A percentile compares a stretch with the other conserved stretches of the same genome.
Evolutionary conservation across 2,888 invertebrate species (phyloP).

Genomic region (Oeneis ivallda): DNA sequence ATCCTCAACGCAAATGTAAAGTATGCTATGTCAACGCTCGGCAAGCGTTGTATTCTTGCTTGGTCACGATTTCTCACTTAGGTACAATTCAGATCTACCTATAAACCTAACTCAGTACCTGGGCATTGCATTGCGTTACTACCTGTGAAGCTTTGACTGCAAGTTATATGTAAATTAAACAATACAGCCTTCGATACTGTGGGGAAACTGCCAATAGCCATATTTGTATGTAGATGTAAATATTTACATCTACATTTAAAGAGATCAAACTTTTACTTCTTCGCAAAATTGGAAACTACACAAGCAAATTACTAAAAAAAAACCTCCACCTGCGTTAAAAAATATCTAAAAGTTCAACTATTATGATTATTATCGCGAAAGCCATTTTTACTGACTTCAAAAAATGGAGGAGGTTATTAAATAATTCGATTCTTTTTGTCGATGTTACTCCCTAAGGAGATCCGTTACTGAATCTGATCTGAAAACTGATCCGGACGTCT

Average conservation of each 20-base stretch:
- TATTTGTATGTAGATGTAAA: too few relatives aligned
- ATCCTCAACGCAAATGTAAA: conserved; percentile 18
- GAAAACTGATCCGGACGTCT: too few relatives aligned
- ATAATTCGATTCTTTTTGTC: too few relatives aligned
- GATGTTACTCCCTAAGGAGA: too few relatives aligned
- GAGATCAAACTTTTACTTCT: background rate
- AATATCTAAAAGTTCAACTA: too few relatives aligned
- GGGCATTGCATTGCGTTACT: background rate
- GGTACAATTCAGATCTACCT: conserved; percentile 23
- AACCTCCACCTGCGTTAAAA: too few relatives aligned
- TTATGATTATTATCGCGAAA: too few relatives aligned
- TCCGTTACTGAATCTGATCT: too few relatives aligned
- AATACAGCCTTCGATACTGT: conserved; percentile 24
- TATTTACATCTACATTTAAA: background rate
- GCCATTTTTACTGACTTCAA: too few relatives aligned
- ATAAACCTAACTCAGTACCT: conserved; percentile 23
- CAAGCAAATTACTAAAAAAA: too few relatives aligned
- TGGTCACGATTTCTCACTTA: conserved; percentile 40
- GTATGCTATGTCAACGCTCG: conserved; percentile 31
- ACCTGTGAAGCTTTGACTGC: background rate
- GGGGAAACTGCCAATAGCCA: conserved; percentile 9
- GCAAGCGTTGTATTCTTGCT: conserved; percentile 34
- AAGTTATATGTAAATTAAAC: conserved; percentile 29
- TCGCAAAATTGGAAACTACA: too few relatives aligned
- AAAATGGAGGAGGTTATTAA: too few relatives aligned